phyloP scores from a whole-genome alignment of 1,140 invertebrate genomes.

The Vanessa tameamea region DNA sequence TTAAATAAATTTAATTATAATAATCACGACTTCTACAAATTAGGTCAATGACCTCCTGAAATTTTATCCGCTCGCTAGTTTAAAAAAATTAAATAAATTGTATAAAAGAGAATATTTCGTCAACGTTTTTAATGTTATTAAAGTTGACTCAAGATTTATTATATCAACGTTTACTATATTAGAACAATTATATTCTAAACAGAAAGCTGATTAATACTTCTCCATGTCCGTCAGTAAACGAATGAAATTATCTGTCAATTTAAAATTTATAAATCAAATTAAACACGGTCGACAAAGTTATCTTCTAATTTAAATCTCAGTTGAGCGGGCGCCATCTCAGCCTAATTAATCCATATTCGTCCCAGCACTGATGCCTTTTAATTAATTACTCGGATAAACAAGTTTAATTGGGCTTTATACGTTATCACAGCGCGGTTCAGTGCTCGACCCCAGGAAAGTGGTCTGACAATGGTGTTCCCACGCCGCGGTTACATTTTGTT shows the following conservation, averaged over 20 bases:
- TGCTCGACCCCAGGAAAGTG: constrained; percentile 47
- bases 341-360: constrained; percentile 42
- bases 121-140: background rate
- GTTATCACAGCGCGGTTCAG: constrained; percentile 54
- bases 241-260: background rate
- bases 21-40: constrained; percentile 23
- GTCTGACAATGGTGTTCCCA: constrained; percentile 59
- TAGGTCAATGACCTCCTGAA: constrained; percentile 30
- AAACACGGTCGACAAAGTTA: background rate
- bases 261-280: background rate
- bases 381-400: constrained; percentile 64
- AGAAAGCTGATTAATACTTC: background rate
- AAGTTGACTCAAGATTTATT: background rate
- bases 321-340: constrained; percentile 13
- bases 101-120: background rate
- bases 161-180: background rate
- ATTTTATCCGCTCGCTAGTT: background rate
- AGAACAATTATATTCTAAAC: background rate
- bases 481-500: constrained; percentile 52
- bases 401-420: constrained; percentile 66
- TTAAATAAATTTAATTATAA: constrained; percentile 33
- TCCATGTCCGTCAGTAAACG: background rate
- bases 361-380: constrained; percentile 29
- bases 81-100: background rate
- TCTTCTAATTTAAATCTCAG: constrained; percentile 8